Conservation (phyloP, 2,797 vertebrate genomes). For the Lycodopsis pacificus region DNA sequence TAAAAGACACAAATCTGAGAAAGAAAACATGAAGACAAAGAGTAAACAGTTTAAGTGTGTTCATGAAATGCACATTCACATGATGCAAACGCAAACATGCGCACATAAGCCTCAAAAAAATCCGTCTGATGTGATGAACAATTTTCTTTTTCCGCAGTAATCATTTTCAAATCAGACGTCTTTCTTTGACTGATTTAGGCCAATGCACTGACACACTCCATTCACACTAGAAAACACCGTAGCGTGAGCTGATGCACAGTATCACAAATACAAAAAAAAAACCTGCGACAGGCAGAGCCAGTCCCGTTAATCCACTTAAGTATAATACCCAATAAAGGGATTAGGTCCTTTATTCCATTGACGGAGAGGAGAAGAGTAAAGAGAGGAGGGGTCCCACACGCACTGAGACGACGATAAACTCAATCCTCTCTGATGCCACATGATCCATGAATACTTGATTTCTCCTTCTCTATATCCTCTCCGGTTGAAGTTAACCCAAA, state of each 20-base stretch:
- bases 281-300: slow-evolving; percentile 14
- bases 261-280: slow-evolving; percentile 8
- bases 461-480: slow-evolving; percentile 5
- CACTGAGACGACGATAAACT: slow-evolving; percentile 25
- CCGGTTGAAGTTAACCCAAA: slow-evolving; percentile 18
- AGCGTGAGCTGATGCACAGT: slow-evolving; percentile 17
- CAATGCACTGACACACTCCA: slow-evolving; percentile 14
- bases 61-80: slow-evolving; percentile 17
- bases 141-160: slow-evolving; percentile 10
- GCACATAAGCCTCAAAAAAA: slow-evolving; percentile 6
- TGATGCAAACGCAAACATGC: slow-evolving; percentile 11
- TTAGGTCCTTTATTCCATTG: slow-evolving; percentile 53
- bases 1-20: not conserved
- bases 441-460: slow-evolving; percentile 1
- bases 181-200: slow-evolving; percentile 45
- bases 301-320: slow-evolving; percentile 56
- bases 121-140: slow-evolving; percentile 1
- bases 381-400: slow-evolving; percentile 6
- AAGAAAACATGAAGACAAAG: not conserved
- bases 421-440: not conserved
- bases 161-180: slow-evolving; percentile 40
- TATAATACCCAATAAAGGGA: slow-evolving; percentile 58
- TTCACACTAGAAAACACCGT: slow-evolving; percentile 10
- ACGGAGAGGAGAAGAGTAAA: slow-evolving; percentile 21
- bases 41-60: not conserved